These are phyloP conservation scores for Epizoanthus ramosus DNA, from an alignment of 92 coral and sea anemone species.

Conservation along the genomic window DNA sequence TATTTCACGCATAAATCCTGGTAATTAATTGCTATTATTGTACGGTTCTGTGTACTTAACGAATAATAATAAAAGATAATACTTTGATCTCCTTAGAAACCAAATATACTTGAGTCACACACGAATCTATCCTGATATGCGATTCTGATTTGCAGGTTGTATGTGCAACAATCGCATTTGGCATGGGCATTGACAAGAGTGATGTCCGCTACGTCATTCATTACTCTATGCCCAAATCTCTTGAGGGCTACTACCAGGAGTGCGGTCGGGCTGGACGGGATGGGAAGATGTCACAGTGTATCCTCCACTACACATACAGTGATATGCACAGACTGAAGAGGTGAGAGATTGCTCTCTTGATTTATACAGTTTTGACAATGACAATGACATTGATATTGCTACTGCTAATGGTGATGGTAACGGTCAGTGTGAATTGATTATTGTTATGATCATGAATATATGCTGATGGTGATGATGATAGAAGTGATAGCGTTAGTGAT, in stretches of 20 bases:
- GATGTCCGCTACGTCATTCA: constrained; percentile 91
- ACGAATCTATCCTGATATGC: neutral
- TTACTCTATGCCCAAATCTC: constrained; percentile 93
- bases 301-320: constrained; percentile 77
- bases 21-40: too few relatives aligned
- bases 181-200: constrained; percentile 98
- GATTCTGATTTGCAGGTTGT: constrained; percentile 69
- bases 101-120: neutral
- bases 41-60: too few relatives aligned
- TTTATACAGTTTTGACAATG: too few relatives aligned
- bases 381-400: too few relatives aligned
- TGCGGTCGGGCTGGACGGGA: constrained; percentile 99
- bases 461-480: too few relatives aligned
- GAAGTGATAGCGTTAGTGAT: too few relatives aligned
- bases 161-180: constrained; percentile 98
- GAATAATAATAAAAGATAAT: too few relatives aligned
- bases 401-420: neutral
- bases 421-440: too few relatives aligned
- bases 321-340: constrained; percentile 89
- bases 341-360: constrained; percentile 38
- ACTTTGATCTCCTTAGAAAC: too few relatives aligned
- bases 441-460: too few relatives aligned
- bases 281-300: constrained; percentile 84
- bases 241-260: constrained; percentile 97
- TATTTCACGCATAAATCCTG: too few relatives aligned